phyloP scores from a whole-genome alignment of 2,888 invertebrate genomes.

The Plagiodera versicolora region DNA sequence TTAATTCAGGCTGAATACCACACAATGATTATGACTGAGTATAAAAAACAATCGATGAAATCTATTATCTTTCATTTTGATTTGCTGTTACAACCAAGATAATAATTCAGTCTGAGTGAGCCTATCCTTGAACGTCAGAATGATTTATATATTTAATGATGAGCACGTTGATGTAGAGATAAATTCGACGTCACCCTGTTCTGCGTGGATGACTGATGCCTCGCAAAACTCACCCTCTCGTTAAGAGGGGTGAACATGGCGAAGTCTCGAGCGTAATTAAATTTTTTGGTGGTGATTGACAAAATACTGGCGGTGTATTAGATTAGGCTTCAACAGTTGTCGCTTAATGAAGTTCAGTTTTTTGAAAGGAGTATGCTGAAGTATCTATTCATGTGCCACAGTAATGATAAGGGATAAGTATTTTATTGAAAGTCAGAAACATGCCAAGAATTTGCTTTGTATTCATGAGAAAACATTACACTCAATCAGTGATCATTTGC shows the following conservation, averaged over 20 bases:
- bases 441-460: no score
- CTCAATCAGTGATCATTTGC: no score
- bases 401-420: no score
- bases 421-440: no score
- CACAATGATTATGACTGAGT: no score
- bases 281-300: background rate
- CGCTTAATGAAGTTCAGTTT: background rate
- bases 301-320: background rate
- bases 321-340: background rate
- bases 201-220: background rate
- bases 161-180: slow-evolving; percentile 27
- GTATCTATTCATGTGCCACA: background rate
- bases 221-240: background rate
- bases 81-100: no score
- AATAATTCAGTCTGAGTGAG: no score
- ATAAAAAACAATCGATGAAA: no score
- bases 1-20: no score
- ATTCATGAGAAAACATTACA: no score
- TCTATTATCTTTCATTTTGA: no score
- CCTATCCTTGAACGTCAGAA: background rate
- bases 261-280: background rate
- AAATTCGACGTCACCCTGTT: slow-evolving; percentile 6
- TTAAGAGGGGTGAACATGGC: background rate
- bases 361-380: background rate
- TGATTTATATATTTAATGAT: slow-evolving; percentile 21